A percentile compares a stretch with the other conserved stretches of the same genome.
phyloP scores from a whole-genome alignment of 2,113 vertebrate genomes.

The Epinephelus moara region DNA sequence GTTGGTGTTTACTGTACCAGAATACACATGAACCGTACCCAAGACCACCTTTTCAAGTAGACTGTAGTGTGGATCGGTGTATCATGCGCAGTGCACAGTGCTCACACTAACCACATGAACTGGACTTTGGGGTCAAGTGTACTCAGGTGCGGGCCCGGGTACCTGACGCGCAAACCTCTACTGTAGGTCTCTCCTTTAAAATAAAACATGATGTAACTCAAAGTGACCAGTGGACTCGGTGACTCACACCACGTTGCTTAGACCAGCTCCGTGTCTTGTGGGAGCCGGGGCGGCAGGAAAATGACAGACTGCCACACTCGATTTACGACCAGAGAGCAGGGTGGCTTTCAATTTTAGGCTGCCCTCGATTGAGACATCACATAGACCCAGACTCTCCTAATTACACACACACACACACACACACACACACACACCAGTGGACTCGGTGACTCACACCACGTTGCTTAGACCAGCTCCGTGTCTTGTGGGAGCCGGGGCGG shows the following conservation, averaged over 20 bases:
- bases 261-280: conserved; percentile 35
- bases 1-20: no score
- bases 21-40: no score
- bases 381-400: conserved; percentile 70
- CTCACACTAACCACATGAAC: no score
- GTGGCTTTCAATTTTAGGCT: conserved; percentile 68
- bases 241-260: conserved; percentile 46
- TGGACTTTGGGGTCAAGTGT: no score
- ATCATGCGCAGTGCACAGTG: no score
- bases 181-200: conserved; percentile 10
- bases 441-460: conserved; percentile 54
- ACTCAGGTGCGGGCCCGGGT: no score
- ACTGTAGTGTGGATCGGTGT: no score
- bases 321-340: conserved; percentile 62
- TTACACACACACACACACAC: conserved; percentile 60
- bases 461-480: conserved; percentile 24
- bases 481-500: conserved; percentile 41
- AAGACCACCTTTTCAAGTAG: no score
- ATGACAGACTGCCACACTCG: conserved; percentile 63
- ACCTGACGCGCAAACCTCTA: no score
- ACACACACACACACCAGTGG: conserved; percentile 54
- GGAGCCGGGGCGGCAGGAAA: conserved; percentile 51
- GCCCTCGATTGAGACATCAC: conserved; percentile 68
- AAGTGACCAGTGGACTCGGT: conserved; percentile 51
- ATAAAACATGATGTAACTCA: conserved; percentile 42